Evolutionary conservation across 2,888 invertebrate genomes (phyloP).

Genomic region (Psylliodes chrysocephalus): DNA sequence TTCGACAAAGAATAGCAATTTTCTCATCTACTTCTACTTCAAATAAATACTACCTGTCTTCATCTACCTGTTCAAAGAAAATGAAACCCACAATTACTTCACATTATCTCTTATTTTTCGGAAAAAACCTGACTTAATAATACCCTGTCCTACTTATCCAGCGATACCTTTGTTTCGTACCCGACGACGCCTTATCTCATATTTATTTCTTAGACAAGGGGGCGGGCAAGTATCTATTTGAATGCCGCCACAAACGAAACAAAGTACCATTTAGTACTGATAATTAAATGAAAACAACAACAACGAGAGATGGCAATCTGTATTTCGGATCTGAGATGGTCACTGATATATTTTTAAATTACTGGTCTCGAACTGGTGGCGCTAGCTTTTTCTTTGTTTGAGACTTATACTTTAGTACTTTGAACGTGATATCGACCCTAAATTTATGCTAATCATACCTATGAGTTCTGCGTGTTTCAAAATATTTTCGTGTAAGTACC

Average conservation of each 20-base stretch:
- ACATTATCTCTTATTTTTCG: slow-evolving; percentile 18
- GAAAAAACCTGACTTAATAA: slow-evolving; percentile 19
- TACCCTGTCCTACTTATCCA: slow-evolving; percentile 14
- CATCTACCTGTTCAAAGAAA: slow-evolving; percentile 18
- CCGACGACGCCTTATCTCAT: slow-evolving; percentile 12
- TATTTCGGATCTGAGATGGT: slow-evolving; percentile 2
- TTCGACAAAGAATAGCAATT: no score
- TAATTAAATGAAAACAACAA: slow-evolving; percentile 45
- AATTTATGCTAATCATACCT: no score
- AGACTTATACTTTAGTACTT: neutral
- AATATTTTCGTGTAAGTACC: no score
- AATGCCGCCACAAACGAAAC: slow-evolving; percentile 30
- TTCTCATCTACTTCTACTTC: neutral
- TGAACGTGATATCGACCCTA: neutral
- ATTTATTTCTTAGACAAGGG: slow-evolving; percentile 20
- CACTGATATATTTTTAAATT: slow-evolving; percentile 15
- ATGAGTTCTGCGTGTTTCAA: no score
- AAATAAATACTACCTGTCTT: neutral
- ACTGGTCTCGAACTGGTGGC: neutral
- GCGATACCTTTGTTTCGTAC: slow-evolving; percentile 16
- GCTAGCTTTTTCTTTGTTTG: slow-evolving; percentile 1
- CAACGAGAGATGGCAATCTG: slow-evolving; percentile 39
- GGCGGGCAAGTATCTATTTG: slow-evolving; percentile 39
- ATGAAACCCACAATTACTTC: slow-evolving; percentile 20
- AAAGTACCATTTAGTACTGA: slow-evolving; percentile 39